A percentile compares a stretch with the other conserved stretches of the same genome.
phyloP scores from a whole-genome alignment of 2,888 invertebrate genomes.

The Stenodera caucasica region DNA sequence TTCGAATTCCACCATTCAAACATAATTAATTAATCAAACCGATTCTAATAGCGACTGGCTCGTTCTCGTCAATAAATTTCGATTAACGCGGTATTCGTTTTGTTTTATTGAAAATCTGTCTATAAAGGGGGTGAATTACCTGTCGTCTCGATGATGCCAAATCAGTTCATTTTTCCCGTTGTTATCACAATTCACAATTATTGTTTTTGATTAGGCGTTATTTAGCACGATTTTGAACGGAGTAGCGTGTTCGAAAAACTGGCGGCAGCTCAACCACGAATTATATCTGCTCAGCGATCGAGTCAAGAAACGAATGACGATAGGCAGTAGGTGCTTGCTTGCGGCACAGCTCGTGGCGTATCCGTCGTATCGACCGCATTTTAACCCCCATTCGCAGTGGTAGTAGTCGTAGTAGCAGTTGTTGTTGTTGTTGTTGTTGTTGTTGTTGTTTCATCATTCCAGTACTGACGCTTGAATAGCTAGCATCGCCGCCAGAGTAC shows the following conservation, averaged over 20 bases:
- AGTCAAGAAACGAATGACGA: conserved; percentile 43
- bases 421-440: background rate
- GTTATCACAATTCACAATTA: background rate
- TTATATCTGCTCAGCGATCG: conserved; percentile 34
- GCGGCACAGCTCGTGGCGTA: conserved; percentile 47
- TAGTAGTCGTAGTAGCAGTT: background rate
- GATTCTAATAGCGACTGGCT: conserved; percentile 36
- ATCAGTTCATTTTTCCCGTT: too few relatives aligned
- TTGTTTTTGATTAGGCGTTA: background rate
- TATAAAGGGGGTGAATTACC: too few relatives aligned
- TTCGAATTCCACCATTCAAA: conserved; percentile 21
- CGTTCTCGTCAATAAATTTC: conserved; percentile 35
- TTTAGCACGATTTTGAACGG: background rate
- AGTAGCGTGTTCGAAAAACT: conserved; percentile 1
- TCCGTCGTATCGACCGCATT: conserved; percentile 44
- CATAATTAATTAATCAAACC: conserved; percentile 36
- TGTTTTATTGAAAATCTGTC: too few relatives aligned
- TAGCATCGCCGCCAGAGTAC: too few relatives aligned
- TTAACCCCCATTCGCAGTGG: conserved; percentile 33
- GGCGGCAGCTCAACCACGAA: conserved; percentile 23
- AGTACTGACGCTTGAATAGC: background rate
- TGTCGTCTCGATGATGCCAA: too few relatives aligned
- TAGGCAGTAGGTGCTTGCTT: conserved; percentile 39
- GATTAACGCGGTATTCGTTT: too few relatives aligned
- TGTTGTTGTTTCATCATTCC: background rate